Evolutionary conservation across 2,113 vertebrate genomes (phyloP), one percentile per base, ranked within the genome.

Genomic region (Eupsittula cactorum): DNA sequence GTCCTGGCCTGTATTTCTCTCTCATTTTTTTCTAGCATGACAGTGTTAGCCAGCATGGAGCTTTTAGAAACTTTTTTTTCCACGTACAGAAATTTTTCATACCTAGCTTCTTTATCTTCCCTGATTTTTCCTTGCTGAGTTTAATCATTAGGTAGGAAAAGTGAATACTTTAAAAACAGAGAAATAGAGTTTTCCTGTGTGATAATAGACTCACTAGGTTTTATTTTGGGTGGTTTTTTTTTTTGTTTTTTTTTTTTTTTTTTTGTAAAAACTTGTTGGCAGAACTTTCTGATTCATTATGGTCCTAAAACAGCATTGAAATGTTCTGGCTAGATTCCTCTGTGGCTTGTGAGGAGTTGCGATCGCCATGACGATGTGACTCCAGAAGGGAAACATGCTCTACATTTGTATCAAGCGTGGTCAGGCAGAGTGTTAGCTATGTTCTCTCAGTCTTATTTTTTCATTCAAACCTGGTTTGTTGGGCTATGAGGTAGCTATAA

Each of bases 21-120:
- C 64, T 75, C 65, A 86, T 4, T 90, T 96, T 95, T 96, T 59
- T 93, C 80, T 93, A 78, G 82, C 79, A n/a, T 90, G 92, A 94
- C 3, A 0, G 47, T 68, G 20, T 93, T 92, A 93, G 75, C 82
- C 75, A 90, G 76, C 39, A 49, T 86, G 64, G 37, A 88, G 46
- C 41, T 93, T 94, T 93, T 88, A 64, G 86, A 79, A 92, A 93
- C 46, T 76, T 88, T 85, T 75, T 79, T 88, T 92, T 91, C 73
- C 55, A 41, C 57, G 65, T 20, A 52, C 60, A 88, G 73, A 82
- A 75, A 9, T 31, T 71, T 92, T 88, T 92, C 55, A 68, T 83
- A 52, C 33, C 21, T 64, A 57, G 10, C 46, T 91, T 95, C 73
- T 88, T 28, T 63, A 6, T 77, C 76, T 88, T 71, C 53, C n/a